These are phyloP conservation scores for Tachysurus fulvidraco DNA, from an alignment of 2,113 vertebrate species.

Conservation along the genomic window DNA sequence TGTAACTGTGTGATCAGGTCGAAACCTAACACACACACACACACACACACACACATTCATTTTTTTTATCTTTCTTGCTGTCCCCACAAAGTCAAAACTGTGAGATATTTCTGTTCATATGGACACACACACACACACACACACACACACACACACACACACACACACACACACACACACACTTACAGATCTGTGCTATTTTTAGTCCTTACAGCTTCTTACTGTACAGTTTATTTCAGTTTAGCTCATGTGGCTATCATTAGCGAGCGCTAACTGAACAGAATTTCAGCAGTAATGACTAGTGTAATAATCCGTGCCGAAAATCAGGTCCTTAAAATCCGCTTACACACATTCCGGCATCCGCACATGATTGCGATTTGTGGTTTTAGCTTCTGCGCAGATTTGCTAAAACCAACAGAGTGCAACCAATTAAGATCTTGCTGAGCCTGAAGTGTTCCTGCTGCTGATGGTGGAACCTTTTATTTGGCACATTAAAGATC, in stretches of 20 bases:
- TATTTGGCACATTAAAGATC: constrained; percentile 65
- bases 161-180: not conserved
- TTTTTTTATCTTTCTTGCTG: too few species aligned
- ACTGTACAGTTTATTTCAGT: not conserved
- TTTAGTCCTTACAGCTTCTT: not conserved
- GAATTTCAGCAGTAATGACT: not conserved
- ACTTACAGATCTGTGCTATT: not conserved
- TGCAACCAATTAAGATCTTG: constrained; percentile 66
- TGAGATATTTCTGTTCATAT: not conserved
- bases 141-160: constrained; percentile 5
- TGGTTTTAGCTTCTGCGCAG: constrained; percentile 17
- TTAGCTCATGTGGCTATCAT: not conserved
- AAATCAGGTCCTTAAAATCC: constrained; percentile 6
- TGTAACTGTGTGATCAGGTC: constrained; percentile 81
- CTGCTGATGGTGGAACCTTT: constrained; percentile 64
- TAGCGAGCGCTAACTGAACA: not conserved
- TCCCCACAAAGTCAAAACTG: too few species aligned
- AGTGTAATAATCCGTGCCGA: not conserved
- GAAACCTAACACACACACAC: constrained; percentile 65
- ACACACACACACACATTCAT: not conserved
- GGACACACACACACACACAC: too few species aligned
- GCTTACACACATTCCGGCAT: constrained; percentile 29
- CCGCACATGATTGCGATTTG: constrained; percentile 56
- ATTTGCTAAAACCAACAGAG: constrained; percentile 32
- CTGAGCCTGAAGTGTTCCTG: constrained; percentile 64